These are phyloP conservation scores for Nylanderia fulva DNA, from an alignment of 1,140 invertebrate genomes.

Conservation along the genomic window DNA sequence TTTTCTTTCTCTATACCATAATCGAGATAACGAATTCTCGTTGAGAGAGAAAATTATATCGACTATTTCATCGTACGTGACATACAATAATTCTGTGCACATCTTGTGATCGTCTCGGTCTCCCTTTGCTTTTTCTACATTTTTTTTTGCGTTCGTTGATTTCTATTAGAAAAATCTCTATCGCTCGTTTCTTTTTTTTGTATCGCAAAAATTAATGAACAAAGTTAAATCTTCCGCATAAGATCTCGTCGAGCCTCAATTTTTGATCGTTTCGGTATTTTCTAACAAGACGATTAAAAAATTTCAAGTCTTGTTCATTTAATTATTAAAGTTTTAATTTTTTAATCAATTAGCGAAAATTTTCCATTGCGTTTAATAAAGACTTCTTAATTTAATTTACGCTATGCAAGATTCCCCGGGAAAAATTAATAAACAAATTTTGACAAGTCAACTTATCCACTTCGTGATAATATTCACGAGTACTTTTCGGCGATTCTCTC, in stretches of 20 bases:
- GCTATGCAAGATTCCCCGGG: background rate
- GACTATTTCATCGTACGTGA: conserved; percentile 41
- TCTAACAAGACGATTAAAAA: background rate
- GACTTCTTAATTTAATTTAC: background rate
- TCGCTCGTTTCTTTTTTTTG: background rate
- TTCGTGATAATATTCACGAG: conserved; percentile 28
- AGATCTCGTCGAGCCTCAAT: background rate
- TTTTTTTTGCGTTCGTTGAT: background rate
- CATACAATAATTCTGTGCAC: conserved; percentile 10
- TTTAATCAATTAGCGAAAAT: background rate
- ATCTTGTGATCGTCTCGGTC: background rate
- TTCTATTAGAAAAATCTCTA: conserved; percentile 14
- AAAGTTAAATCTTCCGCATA: background rate
- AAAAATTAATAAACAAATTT: conserved; percentile 12
- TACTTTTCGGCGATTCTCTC: conserved; percentile 66
- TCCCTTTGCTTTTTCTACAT: background rate
- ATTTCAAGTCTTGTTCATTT: background rate
- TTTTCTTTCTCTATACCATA: conserved; percentile 23
- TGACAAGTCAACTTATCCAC: conserved; percentile 21
- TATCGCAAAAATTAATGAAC: conserved; percentile 22
- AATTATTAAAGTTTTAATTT: background rate
- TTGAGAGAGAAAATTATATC: conserved; percentile 38
- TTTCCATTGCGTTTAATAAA: conserved; percentile 3
- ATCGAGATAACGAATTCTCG: conserved; percentile 40
- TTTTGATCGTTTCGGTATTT: background rate